Evolutionary conservation across 2,113 vertebrate species (phyloP).

Genomic region (Cranoglanis bouderius): DNA sequence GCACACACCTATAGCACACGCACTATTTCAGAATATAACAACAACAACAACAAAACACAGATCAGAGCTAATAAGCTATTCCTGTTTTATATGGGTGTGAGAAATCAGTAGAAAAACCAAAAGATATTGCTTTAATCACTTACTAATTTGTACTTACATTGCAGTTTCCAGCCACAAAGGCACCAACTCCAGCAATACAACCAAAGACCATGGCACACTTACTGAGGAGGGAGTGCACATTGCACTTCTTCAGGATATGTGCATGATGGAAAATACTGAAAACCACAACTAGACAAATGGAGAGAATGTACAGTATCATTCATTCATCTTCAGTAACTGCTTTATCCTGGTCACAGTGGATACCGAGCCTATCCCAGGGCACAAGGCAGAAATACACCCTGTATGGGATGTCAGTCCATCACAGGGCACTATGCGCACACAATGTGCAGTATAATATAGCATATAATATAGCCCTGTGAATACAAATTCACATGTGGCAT

Average conservation of each 20-base stretch:
- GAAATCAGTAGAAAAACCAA: not conserved
- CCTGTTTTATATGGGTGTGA: not conserved
- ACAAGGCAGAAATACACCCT: not conserved
- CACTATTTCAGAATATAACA: not conserved
- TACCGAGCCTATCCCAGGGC: not conserved
- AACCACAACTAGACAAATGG: constrained; percentile 65
- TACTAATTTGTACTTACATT: constrained; percentile 67
- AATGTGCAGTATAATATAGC: not conserved
- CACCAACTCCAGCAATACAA: constrained; percentile 62
- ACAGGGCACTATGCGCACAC: not conserved
- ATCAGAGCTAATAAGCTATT: not conserved
- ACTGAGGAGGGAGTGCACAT: constrained; percentile 62
- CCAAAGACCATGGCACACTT: constrained; percentile 67
- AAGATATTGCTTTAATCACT: not conserved
- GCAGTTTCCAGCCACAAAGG: constrained; percentile 75
- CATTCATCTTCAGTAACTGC: not conserved
- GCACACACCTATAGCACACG: not conserved
- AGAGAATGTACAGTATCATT: not conserved
- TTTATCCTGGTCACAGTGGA: not conserved
- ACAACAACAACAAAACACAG: not conserved
- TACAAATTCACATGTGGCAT: not conserved
- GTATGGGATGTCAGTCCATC: not conserved
- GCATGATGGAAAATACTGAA: constrained; percentile 76
- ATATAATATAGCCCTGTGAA: no score
- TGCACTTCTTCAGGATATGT: constrained; percentile 70